Evolutionary conservation across 2,888 invertebrate species (phyloP), one percentile per base, ranked within the genome.

Genomic region (Drosophila hamatofila): DNA sequence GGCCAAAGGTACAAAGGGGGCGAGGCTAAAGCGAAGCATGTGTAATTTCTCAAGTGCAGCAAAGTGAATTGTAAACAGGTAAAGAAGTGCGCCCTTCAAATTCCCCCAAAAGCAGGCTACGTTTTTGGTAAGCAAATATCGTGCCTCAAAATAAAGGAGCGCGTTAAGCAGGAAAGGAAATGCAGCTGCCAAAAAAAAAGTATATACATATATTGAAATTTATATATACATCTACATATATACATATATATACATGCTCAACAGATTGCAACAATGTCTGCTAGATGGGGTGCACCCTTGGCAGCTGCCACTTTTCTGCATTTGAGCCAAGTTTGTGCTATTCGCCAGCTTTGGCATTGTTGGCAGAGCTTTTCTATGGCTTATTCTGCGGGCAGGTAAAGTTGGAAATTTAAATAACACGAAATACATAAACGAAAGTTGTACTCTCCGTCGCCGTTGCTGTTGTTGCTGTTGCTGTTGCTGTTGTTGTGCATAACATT

Each of bases 41-140:
- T 84, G 88, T 84, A 84, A 89, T 88, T 84, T 88, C 74, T 89
- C 73, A 89, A 84, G 84, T 79, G 89, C 88, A 74, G 72, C 85
- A 81, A 84, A 84, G 83, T 81, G 85, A 89, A 83, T 87, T 81
- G 84, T 81, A 84, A 84, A 84, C 80, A 84, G 80, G 61, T 55
- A 65, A 51, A 62, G 39, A 35, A 58, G 48, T 18, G 27, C 46
- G 46, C 46, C 46, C 57, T 57, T 57, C 35, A 58, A 49, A 21
- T 14, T 30, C 33, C 21, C 49, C 49, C 25, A 49, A 49, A 49
- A 49, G 49, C 49, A 52, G 51, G 33, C 51, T 11, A 8, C 51
- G 0, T 3, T 51, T 51, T 27, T 33, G 12, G 60, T 44, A 75
- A 57, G 72, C 77, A 69, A 80, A 83, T 76, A 76, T 55, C 60